Base-by-base conservation (phyloP, 2,888 invertebrate genomes). In the Sinodicranocentrus sp. region DNA sequence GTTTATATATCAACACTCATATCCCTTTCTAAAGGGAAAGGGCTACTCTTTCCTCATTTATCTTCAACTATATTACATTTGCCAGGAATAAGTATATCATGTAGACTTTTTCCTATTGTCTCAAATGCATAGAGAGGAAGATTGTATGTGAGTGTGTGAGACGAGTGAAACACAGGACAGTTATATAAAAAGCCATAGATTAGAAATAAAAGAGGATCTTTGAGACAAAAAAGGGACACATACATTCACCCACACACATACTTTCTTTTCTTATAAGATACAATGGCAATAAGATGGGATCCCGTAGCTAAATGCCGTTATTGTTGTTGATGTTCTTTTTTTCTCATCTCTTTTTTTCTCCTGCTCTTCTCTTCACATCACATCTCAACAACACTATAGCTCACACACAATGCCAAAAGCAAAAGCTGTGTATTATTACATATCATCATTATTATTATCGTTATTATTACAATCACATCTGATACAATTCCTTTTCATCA, bases 401-500 rank as follows among this genome's bases (percentile, higher is more conserved):
- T 10, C 33, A 33, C 33, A n/a, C n/a, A n/a, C n/a, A 39, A 8
- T 48, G 68, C 68, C 57, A 57, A 54, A 71, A 71, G 57, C 28
- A 26, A 70, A 70, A 70, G 28, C 52, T 39, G 61, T 52, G 43
- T 75, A 33, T 65, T 48, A 63, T 65, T 63, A 75, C 44, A 48
- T 75, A 65, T 75, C 63, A 72, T 72, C 72, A 63, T 63, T 75
- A 75, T 75, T 75, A 63, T 63, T 61, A 61, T 75, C 61, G 75
- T 75, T 75, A 75, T 75, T 75, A 75, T 75, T 75, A 44, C 63
- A 15, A 61, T 75, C 63, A 75, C 75, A 75, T 75, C 63, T 73
- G 75, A 75, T 75, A 52, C 75, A 75, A 63, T 63, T 61, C 26
- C 23, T 61, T n/a, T 57, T 54, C 71, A 57, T 61, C 43, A 39